Base-by-base conservation (phyloP, 2,113 vertebrate species). In the Astatotilapia flaviijosephi region DNA sequence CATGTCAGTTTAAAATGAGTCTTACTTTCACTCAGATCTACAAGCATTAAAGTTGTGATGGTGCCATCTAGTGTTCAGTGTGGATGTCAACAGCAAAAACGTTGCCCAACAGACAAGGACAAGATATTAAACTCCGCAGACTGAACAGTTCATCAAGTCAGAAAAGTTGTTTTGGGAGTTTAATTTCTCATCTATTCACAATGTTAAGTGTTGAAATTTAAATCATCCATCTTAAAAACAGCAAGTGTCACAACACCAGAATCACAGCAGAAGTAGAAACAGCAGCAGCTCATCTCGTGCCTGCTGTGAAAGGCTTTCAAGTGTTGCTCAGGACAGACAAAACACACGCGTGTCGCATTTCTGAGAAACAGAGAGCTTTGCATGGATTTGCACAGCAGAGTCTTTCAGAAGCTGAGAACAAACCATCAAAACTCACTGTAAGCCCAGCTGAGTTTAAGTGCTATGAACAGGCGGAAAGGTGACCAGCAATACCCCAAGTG, bases 351-450 rank as follows among this genome's bases (percentile, higher is more conserved):
- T 31, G 60, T 13, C 4, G 55, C 15, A 35, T 42, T 79, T 89
- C 88, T 86, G 92, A 80, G 94, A 91, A 94, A 97, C 97, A 90
- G 91, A 96, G 97, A 98, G 98, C 98, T 97, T 98, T 98, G 98
- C 98, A 98, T 98, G 97, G 98, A 98, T 98, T 98, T 98, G 98
- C 98, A 98, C 98, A 98, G 97, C 98, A 93, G 40, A 79, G 80
- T 85, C 65, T 10, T 49, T 55, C 70, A 93, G 82, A 97, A 95
- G 97, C 98, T 98, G 98, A 96, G 96, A 97, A 97, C 98, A 99
- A 98, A 97, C 97, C 97, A 97, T 97, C 98, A 98, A 99, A 99
- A 98, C 98, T 98, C 94, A 90, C 96, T 54, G 97, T 96, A 92
- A 96, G 88, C 91, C 90, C 87, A 88, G 49, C 26, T 33, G 47